Base-by-base conservation (phyloP, 2,888 invertebrate genomes). In the Drosophila buzzatii region DNA sequence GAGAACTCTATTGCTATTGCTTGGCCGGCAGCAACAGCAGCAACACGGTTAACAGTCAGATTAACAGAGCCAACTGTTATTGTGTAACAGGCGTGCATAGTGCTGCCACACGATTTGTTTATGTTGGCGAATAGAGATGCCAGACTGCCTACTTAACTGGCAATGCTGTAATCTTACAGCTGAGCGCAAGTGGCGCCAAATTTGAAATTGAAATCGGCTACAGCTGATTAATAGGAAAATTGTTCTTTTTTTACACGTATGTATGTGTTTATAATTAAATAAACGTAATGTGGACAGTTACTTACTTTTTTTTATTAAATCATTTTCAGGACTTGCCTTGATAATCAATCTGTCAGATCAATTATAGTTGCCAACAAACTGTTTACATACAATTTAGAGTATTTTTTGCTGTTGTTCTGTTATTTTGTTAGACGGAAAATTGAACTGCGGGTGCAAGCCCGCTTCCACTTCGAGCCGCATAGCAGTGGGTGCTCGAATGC, bases 401-500 rank as follows among this genome's bases (percentile, higher is more conserved):
- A 60, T 44, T 44, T 49, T 4, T 37, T 12, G 6, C 33, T 10
- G 10, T n/a, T 27, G 67, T 52, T 57, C 51, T 52, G 57, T 66
- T 74, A 55, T 62, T 41, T 45, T 41, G 20, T 39, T 56, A 20
- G 2, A 4, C 27, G 41, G 37, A 20, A 55, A 41, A 41, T 51
- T 53, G 18, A 70, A 9, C 71, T 81, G 72, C 81, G 71, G 81
- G 77, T 52, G 37, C 37, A 12, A 52, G 20, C 62, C 76, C 81
- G 76, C 70, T 70, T 65, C 49, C 49, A 63, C 73, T 73, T 45
- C 18, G 12, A 41, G 42, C 47, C 51, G 64, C 55, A 64, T 14
- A 45, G 14, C 52, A 70, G 45, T 79, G 82, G 73, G 82, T 78
- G 78, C 78, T 35, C 49, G 58, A 69, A 66, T 61, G 23, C 49